Percentiles rank a stretch among this genome's conserved stretches.
Conservation (phyloP, 2,888 invertebrate genomes). For the Trachelus iudaicus region DNA sequence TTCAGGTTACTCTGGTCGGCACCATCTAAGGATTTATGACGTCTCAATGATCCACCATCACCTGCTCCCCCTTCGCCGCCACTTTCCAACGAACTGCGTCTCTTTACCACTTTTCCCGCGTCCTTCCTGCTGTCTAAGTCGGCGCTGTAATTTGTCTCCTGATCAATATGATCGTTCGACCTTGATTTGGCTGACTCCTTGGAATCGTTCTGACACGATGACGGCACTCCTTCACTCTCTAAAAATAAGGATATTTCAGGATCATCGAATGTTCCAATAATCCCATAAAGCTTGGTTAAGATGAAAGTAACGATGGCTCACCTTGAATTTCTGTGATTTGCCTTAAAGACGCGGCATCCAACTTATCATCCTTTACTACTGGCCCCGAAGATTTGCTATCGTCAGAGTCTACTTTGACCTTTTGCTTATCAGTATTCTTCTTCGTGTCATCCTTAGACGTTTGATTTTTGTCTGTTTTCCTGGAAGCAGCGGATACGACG, state of each 20-base stretch:
- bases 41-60: conserved; percentile 64
- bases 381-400: conserved; percentile 12
- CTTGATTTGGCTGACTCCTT: conserved; percentile 35
- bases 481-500: background rate
- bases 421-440: conserved; percentile 21
- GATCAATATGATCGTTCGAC: conserved; percentile 40
- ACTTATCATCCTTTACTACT: conserved; percentile 9
- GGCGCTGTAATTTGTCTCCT: conserved; percentile 20
- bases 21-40: conserved; percentile 72
- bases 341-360: conserved; percentile 1
- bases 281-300: background rate
- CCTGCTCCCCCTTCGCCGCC: conserved; percentile 54
- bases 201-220: conserved; percentile 15
- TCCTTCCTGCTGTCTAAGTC: conserved; percentile 42
- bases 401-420: conserved; percentile 15
- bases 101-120: conserved; percentile 45
- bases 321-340: conserved; percentile 2
- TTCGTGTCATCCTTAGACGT: conserved; percentile 24
- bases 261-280: background rate
- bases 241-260: background rate
- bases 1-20: conserved; percentile 68
- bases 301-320: background rate
- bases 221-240: background rate
- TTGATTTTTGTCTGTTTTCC: conserved; percentile 19
- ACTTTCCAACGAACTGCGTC: conserved; percentile 62